Evolutionary conservation across 2,797 vertebrate species (phyloP).

Genomic region (Pipistrellus nathusii): DNA sequence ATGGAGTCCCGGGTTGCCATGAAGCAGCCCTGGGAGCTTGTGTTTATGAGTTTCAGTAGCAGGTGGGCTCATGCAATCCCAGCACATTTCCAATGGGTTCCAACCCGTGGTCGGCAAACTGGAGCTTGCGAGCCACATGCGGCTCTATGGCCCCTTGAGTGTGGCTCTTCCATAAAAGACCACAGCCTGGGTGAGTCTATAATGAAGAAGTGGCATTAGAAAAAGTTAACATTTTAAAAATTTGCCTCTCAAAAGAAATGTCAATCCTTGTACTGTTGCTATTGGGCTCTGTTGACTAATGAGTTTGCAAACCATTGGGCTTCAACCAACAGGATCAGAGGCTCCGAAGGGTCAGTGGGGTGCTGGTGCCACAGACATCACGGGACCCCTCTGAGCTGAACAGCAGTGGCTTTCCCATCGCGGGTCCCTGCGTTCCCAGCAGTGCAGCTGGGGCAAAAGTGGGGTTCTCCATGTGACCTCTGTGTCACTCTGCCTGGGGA

Average conservation of each 20-base stretch:
- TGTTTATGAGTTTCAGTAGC: constrained; percentile 27
- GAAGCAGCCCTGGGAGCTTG: neutral
- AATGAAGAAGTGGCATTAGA: too few relatives aligned
- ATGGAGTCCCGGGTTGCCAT: neutral
- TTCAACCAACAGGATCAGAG: neutral
- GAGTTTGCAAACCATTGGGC: neutral
- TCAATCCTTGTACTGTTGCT: too few relatives aligned
- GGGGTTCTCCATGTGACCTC: neutral
- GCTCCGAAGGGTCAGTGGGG: neutral
- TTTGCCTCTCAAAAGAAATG: too few relatives aligned
- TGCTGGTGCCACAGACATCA: neutral
- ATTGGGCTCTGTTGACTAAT: too few relatives aligned
- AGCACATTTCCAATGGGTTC: neutral
- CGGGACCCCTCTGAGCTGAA: neutral
- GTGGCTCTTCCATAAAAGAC: too few relatives aligned
- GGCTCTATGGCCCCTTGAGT: too few relatives aligned
- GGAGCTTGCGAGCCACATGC: too few relatives aligned
- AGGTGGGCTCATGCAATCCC: neutral
- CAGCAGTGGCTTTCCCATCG: neutral
- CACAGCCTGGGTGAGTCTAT: too few relatives aligned
- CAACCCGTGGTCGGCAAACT: neutral
- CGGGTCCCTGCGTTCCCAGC: neutral
- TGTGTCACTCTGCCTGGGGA: neutral
- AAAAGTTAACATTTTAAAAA: too few relatives aligned
- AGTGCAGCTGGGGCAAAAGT: neutral